A percentile compares a stretch with the other conserved stretches of the same genome.
These are phyloP conservation scores for Plecturocebus donacophilus DNA, from an alignment of 2,113 vertebrate species.

Conservation along the genomic window DNA sequence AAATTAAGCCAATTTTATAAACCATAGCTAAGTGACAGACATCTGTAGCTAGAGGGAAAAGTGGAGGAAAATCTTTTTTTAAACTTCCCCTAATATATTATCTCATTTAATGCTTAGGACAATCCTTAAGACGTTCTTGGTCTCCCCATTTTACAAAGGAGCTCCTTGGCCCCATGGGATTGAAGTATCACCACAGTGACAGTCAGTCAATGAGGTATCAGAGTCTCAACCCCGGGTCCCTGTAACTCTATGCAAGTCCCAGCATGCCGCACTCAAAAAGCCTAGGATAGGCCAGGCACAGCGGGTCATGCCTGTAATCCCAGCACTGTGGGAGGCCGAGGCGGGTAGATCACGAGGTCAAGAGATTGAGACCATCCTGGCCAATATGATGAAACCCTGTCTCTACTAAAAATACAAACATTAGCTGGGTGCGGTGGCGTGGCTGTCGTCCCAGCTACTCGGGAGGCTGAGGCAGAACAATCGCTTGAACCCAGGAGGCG, in stretches of 20 bases:
- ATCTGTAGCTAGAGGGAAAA: background rate
- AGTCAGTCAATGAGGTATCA: background rate
- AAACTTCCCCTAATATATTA: background rate
- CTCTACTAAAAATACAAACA: too few species aligned
- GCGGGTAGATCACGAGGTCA: too few species aligned
- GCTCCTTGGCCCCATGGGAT: background rate
- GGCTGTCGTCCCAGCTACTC: too few species aligned
- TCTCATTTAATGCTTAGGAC: accelerated
- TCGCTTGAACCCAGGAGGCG: too few species aligned
- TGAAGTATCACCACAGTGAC: background rate
- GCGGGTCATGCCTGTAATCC: too few species aligned
- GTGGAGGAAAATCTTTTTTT: background rate
- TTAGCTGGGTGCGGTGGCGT: too few species aligned
- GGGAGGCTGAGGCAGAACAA: too few species aligned
- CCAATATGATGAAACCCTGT: too few species aligned
- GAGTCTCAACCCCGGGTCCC: background rate
- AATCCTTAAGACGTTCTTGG: background rate
- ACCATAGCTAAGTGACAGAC: background rate
- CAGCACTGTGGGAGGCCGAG: too few species aligned
- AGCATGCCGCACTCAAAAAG: background rate
- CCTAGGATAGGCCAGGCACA: too few species aligned
- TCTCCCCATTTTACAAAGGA: background rate
- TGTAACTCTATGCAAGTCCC: background rate
- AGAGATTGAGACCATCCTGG: too few species aligned
- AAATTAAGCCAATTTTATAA: background rate